Evolutionary conservation across 2,797 vertebrate species (phyloP).

Genomic region (Acridotheres tristis): DNA sequence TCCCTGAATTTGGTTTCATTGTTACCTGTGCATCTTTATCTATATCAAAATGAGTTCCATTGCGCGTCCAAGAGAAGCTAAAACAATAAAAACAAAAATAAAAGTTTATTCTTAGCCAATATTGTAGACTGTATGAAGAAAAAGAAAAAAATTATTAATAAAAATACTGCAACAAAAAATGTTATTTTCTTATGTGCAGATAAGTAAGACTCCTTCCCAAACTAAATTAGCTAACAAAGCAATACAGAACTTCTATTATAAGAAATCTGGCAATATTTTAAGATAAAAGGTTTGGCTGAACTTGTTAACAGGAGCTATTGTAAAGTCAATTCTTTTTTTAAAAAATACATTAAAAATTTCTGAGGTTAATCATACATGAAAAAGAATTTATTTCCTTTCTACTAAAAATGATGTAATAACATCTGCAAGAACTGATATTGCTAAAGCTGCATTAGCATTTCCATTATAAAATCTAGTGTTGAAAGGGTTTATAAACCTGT

Average conservation of each 20-base stretch:
- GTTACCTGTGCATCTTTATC: slow-evolving; percentile 86
- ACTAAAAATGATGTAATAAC: neutral
- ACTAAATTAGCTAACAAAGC: neutral
- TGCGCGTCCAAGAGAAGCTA: slow-evolving; percentile 96
- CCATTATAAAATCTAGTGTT: slow-evolving; percentile 46
- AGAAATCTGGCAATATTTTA: neutral
- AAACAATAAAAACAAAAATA: slow-evolving; percentile 7
- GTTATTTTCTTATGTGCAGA: neutral
- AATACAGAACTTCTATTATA: neutral
- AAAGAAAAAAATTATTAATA: neutral
- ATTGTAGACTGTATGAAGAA: neutral
- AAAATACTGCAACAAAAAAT: neutral
- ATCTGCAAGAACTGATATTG: slow-evolving; percentile 29
- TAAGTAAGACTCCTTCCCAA: neutral
- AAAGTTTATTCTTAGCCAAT: neutral
- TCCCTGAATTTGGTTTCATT: slow-evolving; percentile 89
- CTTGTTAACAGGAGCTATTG: neutral
- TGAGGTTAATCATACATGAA: neutral
- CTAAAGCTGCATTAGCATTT: slow-evolving; percentile 69
- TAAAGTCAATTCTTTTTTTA: neutral
- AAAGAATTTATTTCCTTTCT: slow-evolving; percentile 39
- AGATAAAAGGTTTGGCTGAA: neutral
- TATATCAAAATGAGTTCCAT: slow-evolving; percentile 93
- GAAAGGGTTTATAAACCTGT: slow-evolving; percentile 43
- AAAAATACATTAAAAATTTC: neutral